Evolutionary conservation across 2,113 vertebrate genomes (phyloP).

Genomic region (Tretioscincus oriximinensis): DNA sequence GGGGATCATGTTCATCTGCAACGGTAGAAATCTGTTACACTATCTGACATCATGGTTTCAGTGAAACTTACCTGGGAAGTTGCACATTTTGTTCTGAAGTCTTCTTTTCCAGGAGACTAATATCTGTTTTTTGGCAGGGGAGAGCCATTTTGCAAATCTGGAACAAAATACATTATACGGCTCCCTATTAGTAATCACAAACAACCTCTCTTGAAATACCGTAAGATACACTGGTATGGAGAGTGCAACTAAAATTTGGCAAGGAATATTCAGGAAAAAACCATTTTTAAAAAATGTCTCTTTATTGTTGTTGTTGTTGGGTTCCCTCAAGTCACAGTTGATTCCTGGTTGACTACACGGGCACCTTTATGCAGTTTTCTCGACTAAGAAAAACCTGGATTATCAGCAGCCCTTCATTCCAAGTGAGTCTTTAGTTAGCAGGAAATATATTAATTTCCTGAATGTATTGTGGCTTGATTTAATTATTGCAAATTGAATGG

Average conservation of each 20-base stretch:
- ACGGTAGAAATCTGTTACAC: not conserved
- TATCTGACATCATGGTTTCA: not conserved
- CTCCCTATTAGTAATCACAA: not conserved
- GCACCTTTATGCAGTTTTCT: no score
- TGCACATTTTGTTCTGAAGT: not conserved
- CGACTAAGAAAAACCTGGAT: no score
- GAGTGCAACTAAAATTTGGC: no score
- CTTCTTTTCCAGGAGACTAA: not conserved
- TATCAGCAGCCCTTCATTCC: no score
- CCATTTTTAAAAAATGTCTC: no score
- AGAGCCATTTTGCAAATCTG: not conserved
- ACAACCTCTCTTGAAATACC: not conserved
- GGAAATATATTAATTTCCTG: not conserved
- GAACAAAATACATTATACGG: not conserved
- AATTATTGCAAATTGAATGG: no score
- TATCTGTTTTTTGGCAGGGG: not conserved
- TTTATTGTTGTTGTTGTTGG: no score
- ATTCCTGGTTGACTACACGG: no score
- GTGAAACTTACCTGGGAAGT: not conserved
- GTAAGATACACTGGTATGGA: not conserved
- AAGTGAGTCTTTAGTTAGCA: no score
- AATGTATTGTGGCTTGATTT: not conserved
- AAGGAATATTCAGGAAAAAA: no score
- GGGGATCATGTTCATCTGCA: not conserved
- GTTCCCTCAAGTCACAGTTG: no score